These are phyloP conservation scores for Leptothorax acervorum DNA, from an alignment of 2,888 invertebrate genomes.

Conservation along the genomic window DNA sequence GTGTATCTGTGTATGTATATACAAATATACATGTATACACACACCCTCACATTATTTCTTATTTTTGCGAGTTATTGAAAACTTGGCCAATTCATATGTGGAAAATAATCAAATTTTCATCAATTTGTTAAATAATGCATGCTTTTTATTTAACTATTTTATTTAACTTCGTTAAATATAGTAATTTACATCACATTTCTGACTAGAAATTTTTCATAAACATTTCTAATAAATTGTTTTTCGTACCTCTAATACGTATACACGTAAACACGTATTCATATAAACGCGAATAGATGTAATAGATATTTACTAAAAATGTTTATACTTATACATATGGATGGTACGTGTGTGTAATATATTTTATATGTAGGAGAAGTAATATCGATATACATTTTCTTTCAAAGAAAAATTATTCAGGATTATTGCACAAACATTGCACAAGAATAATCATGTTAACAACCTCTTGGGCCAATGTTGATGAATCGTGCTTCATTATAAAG, in stretches of 20 bases:
- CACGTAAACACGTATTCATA: background rate
- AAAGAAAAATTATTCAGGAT: background rate
- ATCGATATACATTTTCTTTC: slow-evolving; percentile 1
- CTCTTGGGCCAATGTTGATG: slow-evolving; percentile 12
- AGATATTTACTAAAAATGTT: background rate
- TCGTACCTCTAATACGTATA: background rate
- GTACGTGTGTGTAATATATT: background rate
- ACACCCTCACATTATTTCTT: background rate
- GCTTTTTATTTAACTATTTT: background rate
- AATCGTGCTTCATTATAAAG: slow-evolving; percentile 23
- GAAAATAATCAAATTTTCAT: background rate
- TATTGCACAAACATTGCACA: background rate
- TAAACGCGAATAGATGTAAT: background rate
- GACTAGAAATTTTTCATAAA: background rate
- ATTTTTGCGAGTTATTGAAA: background rate
- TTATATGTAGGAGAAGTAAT: background rate
- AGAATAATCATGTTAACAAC: slow-evolving; percentile 9
- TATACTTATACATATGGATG: background rate
- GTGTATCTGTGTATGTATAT: too few species aligned
- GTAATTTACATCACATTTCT: background rate
- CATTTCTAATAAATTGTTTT: background rate
- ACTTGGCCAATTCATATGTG: background rate
- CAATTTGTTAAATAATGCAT: background rate
- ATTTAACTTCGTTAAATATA: background rate
- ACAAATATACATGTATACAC: too few species aligned